Evolutionary conservation across 2,113 vertebrate genomes (phyloP).

Genomic region (Notechis scutatus): DNA sequence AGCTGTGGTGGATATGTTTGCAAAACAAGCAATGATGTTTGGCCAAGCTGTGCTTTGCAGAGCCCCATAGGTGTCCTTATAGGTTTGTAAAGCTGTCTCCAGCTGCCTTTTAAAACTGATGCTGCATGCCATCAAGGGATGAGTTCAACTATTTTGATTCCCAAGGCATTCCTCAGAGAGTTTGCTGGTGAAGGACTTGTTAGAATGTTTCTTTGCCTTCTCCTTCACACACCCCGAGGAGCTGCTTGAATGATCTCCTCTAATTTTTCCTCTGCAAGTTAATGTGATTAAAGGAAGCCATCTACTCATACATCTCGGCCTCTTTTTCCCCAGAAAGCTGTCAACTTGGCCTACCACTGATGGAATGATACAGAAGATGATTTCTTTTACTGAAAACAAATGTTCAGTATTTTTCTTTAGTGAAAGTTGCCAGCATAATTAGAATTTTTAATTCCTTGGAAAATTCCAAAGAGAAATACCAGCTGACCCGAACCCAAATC

Average conservation of each 20-base stretch:
- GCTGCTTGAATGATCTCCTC: neutral
- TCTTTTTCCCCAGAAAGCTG: neutral
- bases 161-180: neutral
- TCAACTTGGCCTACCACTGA: neutral
- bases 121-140: neutral
- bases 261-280: neutral
- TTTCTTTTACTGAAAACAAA: neutral
- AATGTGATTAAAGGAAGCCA: neutral
- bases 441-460: constrained; percentile 25
- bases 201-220: neutral
- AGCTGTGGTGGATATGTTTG: neutral
- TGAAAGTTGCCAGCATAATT: constrained; percentile 42
- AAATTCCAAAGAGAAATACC: constrained; percentile 39
- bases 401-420: neutral
- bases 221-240: neutral
- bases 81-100: neutral
- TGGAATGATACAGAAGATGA: neutral
- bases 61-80: neutral
- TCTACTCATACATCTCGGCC: neutral
- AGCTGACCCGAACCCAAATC: neutral
- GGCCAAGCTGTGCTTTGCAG: neutral
- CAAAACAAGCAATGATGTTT: neutral
- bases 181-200: neutral
- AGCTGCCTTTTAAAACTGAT: neutral
- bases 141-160: neutral